phyloP scores from a whole-genome alignment of 2,888 invertebrate species.

The Nomada ruficornis region DNA sequence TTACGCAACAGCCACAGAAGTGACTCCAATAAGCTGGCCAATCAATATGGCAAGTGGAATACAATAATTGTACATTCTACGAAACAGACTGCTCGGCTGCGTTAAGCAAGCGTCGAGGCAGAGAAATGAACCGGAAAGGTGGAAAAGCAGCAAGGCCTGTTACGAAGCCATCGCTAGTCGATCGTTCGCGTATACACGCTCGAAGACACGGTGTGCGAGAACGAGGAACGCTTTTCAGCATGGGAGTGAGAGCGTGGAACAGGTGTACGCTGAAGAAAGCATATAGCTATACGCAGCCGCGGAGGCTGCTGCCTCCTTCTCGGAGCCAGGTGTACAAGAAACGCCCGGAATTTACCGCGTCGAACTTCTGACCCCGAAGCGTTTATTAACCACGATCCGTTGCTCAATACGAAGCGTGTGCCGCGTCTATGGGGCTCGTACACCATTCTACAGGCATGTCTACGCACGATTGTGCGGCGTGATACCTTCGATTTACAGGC shows the following conservation, averaged over 20 bases:
- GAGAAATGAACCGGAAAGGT: slow-evolving; percentile 32
- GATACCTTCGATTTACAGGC: not conserved
- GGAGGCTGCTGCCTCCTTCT: slow-evolving; percentile 52
- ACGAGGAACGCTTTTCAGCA: slow-evolving; percentile 50
- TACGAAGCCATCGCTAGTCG: slow-evolving; percentile 58
- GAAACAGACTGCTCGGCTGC: not conserved
- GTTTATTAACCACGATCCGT: slow-evolving; percentile 68
- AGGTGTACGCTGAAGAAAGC: slow-evolving; percentile 68
- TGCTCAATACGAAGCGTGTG: slow-evolving; percentile 61
- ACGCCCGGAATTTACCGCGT: slow-evolving; percentile 64
- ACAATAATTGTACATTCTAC: not conserved
- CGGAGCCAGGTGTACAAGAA: slow-evolving; percentile 67
- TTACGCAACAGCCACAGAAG: too few species aligned
- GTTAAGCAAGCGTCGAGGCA: not conserved
- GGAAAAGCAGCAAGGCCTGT: slow-evolving; percentile 24
- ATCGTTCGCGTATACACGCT: slow-evolving; percentile 17
- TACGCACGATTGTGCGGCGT: not conserved
- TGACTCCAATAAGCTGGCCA: too few species aligned
- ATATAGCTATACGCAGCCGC: slow-evolving; percentile 39
- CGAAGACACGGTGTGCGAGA: slow-evolving; percentile 32
- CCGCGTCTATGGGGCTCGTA: slow-evolving; percentile 23
- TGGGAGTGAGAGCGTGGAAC: slow-evolving; percentile 65
- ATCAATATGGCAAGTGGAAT: not conserved
- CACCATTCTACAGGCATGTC: slow-evolving; percentile 10
- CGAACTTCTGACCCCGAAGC: slow-evolving; percentile 72